Conservation (phyloP, 2,113 vertebrate species). For the Cinclus mexicanus region DNA sequence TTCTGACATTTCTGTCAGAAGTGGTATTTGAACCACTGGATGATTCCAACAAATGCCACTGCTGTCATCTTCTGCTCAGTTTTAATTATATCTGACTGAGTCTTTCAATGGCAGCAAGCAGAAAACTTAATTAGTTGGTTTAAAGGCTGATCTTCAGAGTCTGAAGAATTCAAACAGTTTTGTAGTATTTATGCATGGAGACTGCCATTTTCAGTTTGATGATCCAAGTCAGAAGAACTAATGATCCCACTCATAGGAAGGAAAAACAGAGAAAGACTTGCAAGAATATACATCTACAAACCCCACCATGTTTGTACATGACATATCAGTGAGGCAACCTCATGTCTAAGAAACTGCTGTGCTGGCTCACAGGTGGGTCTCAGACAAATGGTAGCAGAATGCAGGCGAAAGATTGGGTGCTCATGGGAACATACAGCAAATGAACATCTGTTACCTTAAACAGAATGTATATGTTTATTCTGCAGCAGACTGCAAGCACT, state of each 20-base stretch:
- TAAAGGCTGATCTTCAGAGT: slow-evolving; percentile 60
- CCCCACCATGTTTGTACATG: not conserved
- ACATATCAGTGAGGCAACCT: not conserved
- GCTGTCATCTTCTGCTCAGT: slow-evolving; percentile 86
- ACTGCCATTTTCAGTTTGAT: slow-evolving; percentile 1
- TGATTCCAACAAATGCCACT: slow-evolving; percentile 93
- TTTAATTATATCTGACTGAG: slow-evolving; percentile 94
- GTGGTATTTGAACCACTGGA: slow-evolving; percentile 92
- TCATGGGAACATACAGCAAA: slow-evolving; percentile 34
- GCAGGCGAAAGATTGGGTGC: not conserved
- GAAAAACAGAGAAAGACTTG: not conserved
- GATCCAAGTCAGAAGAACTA: slow-evolving; percentile 24
- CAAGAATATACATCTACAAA: not conserved
- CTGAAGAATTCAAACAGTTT: slow-evolving; percentile 63
- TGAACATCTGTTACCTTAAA: slow-evolving; percentile 62
- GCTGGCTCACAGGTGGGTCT: slow-evolving; percentile 38
- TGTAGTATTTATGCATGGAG: not conserved
- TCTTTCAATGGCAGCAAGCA: slow-evolving; percentile 79
- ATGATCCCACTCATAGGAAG: not conserved
- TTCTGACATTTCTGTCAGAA: slow-evolving; percentile 96
- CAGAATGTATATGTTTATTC: slow-evolving; percentile 8
- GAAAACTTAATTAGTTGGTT: slow-evolving; percentile 90
- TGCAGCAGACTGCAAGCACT: slow-evolving; percentile 25
- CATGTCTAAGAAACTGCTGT: not conserved
- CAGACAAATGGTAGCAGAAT: slow-evolving; percentile 47